Evolutionary conservation across 2,797 vertebrate genomes (phyloP).

Genomic region (Emydoidea blandingii): DNA sequence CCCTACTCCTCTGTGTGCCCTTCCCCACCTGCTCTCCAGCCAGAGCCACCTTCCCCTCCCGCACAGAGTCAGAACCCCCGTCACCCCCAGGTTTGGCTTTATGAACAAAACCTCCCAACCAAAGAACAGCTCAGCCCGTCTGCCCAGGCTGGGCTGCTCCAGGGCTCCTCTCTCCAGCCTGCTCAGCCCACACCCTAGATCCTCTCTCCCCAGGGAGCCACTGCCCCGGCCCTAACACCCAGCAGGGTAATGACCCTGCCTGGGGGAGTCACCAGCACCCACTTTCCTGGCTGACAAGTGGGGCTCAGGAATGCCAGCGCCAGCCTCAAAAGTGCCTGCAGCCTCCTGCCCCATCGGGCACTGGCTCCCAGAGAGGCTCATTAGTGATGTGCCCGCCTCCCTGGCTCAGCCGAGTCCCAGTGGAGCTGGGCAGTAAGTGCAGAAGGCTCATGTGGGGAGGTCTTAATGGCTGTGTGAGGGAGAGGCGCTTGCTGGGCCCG

Average conservation of each 20-base stretch:
- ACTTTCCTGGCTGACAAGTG: accelerated
- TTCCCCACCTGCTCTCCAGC: not conserved
- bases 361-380: constrained; percentile 2
- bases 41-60: not conserved
- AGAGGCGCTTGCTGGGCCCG: constrained; percentile 53
- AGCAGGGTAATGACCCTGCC: accelerated
- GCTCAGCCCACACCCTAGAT: not conserved
- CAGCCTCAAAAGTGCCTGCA: accelerated
- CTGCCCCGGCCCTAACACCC: too few relatives aligned
- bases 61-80: not conserved
- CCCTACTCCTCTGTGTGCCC: not conserved
- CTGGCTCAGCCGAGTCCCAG: constrained; percentile 10
- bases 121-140: not conserved
- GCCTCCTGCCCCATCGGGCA: accelerated
- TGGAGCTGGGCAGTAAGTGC: constrained; percentile 29
- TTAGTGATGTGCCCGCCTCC: constrained; percentile 37
- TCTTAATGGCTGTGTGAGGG: constrained; percentile 66
- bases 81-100: not conserved
- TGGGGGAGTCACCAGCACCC: not conserved
- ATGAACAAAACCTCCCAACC: not conserved
- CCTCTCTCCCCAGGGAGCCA: not conserved
- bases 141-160: not conserved
- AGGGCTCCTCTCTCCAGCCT: not conserved
- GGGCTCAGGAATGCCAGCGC: accelerated
- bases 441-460: constrained; percentile 44